Evolutionary conservation across 2,113 vertebrate genomes (phyloP).

Genomic region (Melanerpes formicivorus): DNA sequence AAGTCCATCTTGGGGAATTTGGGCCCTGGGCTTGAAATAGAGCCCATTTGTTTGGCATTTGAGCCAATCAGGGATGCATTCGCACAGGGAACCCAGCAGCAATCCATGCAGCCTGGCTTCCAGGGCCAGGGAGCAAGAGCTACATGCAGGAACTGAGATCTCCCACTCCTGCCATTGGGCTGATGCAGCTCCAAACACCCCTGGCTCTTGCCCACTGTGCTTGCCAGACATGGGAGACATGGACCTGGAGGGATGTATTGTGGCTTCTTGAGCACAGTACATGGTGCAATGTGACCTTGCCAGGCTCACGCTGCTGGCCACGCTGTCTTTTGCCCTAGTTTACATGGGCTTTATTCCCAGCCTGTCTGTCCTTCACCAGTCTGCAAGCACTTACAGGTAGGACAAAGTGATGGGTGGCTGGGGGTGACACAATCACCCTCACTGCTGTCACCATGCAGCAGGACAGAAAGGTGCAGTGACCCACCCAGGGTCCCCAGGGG

Average conservation of each 20-base stretch:
- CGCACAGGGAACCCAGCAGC: fast-evolving
- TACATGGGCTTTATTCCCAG: not conserved
- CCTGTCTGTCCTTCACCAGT: not conserved
- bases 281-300: fast-evolving
- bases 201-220: fast-evolving
- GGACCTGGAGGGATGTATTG: fast-evolving
- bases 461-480: not conserved
- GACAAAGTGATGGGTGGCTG: fast-evolving
- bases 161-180: not conserved
- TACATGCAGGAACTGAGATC: fast-evolving
- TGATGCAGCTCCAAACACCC: not conserved
- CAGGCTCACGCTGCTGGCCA: fast-evolving
- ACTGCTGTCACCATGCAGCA: fast-evolving
- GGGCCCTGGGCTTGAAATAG: not conserved
- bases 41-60: not conserved
- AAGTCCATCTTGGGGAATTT: too few relatives aligned
- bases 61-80: fast-evolving
- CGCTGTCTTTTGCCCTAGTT: not conserved
- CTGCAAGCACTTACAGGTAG: fast-evolving
- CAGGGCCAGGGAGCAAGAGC: fast-evolving
- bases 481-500: fast-evolving
- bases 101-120: fast-evolving
- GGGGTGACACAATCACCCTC: fast-evolving
- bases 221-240: not conserved
- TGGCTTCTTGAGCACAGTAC: fast-evolving